Evolutionary conservation across 2,113 vertebrate species (phyloP), one percentile per base, ranked within the genome.

Genomic region (Anser brachyrhynchus): DNA sequence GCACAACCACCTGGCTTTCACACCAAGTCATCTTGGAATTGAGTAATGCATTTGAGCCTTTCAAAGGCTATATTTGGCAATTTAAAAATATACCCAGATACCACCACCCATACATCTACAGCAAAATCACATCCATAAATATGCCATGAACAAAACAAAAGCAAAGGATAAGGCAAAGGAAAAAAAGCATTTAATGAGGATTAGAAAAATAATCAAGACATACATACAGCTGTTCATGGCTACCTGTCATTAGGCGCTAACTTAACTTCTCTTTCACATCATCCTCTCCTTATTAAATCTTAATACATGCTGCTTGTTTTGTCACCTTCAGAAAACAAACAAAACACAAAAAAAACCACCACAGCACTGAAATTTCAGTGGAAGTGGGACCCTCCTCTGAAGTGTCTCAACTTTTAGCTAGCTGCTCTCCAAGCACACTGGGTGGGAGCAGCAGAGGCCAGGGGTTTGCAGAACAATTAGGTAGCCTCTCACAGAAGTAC

Each of bases 1-100:
- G 92, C 75, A 44, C 7, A 2, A 16, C 94, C 79, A 92, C 82
- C 84, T 93, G 94, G 16, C 70, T 92, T 96, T 95, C 92, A 82
- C 94, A 93, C 58, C 87, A 88, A 89, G 70, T 61, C 69, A 25
- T 72, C 79, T 84, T 85, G 80, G 29, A 92, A 75, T 3, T 41
- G 35, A 88, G 58, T 44, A 89, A 80, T 4, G 9, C 72, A 29
- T 62, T 73, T 33, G n/a, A 89, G 49, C 66, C 39, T 73, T 64
- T 35, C 81, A 66, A 80, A 87, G 76, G n/a, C 89, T 89, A 35
- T 33, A 87, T 84, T 58, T 92, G 66, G 43, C 51, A 79, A 73
- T 52, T 83, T 66, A 88, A 81, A 94, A 84, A 76, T 58, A 87
- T 1, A 39, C 29, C 46, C 55, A 49, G 37, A 84, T 75, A 6